A percentile compares a stretch with the other conserved stretches of the same genome.
Evolutionary conservation across 1,140 invertebrate species (phyloP).

Genomic region (Caenorhabditis tropicalis): DNA sequence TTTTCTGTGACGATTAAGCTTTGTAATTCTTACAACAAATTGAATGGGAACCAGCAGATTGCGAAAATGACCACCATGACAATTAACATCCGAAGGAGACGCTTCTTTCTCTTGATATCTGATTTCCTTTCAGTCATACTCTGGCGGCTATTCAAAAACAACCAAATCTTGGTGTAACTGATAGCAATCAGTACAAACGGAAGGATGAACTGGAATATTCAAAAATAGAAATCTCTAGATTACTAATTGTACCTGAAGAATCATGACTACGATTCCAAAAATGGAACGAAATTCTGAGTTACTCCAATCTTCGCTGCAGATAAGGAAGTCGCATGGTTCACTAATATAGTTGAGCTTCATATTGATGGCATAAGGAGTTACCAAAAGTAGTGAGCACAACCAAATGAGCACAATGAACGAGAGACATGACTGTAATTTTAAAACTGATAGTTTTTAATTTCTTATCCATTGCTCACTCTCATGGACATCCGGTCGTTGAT

Average conservation of each 20-base stretch:
- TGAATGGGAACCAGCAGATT: conserved; percentile 82
- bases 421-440: conserved; percentile 76
- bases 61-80: conserved; percentile 95
- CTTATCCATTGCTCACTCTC: conserved; percentile 50
- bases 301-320: conserved; percentile 68
- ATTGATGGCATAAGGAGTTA: conserved; percentile 89
- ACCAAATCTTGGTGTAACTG: conserved; percentile 89
- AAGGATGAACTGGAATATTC: conserved; percentile 92
- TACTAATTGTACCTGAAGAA: conserved; percentile 78
- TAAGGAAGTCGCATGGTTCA: conserved; percentile 63
- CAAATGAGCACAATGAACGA: conserved; percentile 87
- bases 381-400: conserved; percentile 84
- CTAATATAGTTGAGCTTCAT: conserved; percentile 75
- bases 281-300: conserved; percentile 73
- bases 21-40: conserved; percentile 60
- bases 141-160: conserved; percentile 79
- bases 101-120: conserved; percentile 56
- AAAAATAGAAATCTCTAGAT: conserved; percentile 71
- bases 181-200: conserved; percentile 92
- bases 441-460: not conserved
- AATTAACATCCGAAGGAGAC: conserved; percentile 83
- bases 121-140: conserved; percentile 26
- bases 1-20: not conserved
- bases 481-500: conserved; percentile 70
- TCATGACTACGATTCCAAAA: conserved; percentile 84